A percentile compares a stretch with the other conserved stretches of the same genome.
Evolutionary conservation across 2,797 vertebrate species (phyloP).

Genomic region (Delichon dasypus): DNA sequence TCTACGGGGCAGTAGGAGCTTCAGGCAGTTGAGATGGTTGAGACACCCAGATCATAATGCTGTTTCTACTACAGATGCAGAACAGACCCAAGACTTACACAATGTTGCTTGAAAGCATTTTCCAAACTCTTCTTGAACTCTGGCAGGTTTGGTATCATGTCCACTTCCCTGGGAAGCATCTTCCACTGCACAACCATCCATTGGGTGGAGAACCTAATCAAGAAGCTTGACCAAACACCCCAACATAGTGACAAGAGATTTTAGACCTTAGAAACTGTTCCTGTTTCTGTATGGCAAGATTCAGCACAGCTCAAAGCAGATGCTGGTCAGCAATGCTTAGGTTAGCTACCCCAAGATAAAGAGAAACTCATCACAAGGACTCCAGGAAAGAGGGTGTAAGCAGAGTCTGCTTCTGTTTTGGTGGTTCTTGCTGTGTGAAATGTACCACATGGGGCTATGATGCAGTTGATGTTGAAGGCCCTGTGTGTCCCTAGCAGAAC

Average conservation of each 20-base stretch:
- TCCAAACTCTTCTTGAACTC: neutral
- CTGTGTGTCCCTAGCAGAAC: neutral
- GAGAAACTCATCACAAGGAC: neutral
- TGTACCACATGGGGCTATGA: neutral
- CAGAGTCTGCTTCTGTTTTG: neutral
- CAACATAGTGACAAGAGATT: neutral
- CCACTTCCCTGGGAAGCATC: neutral
- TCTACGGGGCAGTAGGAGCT: neutral
- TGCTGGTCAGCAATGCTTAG: neutral
- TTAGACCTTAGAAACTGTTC: neutral
- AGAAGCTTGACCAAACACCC: neutral
- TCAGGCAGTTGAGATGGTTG: neutral
- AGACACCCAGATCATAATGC: neutral
- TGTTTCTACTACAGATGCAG: neutral
- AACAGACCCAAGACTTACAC: neutral
- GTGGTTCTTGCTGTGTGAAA: neutral
- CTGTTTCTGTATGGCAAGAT: neutral
- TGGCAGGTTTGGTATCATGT: too few relatives aligned
- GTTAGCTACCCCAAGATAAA: neutral
- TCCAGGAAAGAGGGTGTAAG: neutral
- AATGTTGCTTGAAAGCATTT: neutral
- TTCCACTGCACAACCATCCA: neutral
- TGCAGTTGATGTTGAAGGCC: neutral
- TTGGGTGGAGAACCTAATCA: neutral
- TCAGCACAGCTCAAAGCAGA: neutral